A percentile compares a stretch with the other conserved stretches of the same genome.
Evolutionary conservation across 2,797 vertebrate species (phyloP).

Genomic region (Coccyzus lansbergi): DNA sequence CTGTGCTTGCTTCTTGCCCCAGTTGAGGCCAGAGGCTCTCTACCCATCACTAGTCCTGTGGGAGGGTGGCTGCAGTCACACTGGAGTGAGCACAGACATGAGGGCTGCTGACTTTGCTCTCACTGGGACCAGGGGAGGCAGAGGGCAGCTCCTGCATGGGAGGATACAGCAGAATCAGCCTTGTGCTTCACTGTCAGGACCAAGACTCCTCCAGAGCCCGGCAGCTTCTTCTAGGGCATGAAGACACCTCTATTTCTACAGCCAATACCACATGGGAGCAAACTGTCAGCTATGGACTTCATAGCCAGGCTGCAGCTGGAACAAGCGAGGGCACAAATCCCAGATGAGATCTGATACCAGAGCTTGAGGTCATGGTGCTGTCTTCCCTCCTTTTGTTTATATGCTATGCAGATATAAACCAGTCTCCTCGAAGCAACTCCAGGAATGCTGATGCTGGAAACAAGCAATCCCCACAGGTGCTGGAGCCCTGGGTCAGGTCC

Average conservation of each 20-base stretch:
- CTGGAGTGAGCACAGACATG: accelerated
- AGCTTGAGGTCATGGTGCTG: not conserved
- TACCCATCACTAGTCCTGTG: accelerated
- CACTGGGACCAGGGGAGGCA: not conserved
- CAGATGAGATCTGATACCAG: not conserved
- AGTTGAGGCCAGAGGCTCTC: not conserved
- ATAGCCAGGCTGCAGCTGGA: not conserved
- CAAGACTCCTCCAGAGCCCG: not conserved
- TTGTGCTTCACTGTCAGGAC: not conserved
- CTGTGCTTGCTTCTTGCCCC: not conserved
- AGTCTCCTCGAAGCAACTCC: not conserved
- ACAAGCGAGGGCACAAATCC: not conserved
- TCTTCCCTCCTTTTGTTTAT: not conserved
- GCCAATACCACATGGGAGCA: not conserved
- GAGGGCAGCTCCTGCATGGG: not conserved
- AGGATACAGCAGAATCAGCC: not conserved
- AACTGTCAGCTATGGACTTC: not conserved
- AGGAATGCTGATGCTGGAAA: not conserved
- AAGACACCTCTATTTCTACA: not conserved
- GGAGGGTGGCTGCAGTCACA: not conserved
- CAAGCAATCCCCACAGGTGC: not conserved
- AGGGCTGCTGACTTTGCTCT: not conserved
- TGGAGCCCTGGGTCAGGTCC: accelerated
- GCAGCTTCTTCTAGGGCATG: not conserved
- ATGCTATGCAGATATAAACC: not conserved